Evolutionary conservation across 1,140 invertebrate genomes (phyloP).

Genomic region (Drosophila lini): DNA sequence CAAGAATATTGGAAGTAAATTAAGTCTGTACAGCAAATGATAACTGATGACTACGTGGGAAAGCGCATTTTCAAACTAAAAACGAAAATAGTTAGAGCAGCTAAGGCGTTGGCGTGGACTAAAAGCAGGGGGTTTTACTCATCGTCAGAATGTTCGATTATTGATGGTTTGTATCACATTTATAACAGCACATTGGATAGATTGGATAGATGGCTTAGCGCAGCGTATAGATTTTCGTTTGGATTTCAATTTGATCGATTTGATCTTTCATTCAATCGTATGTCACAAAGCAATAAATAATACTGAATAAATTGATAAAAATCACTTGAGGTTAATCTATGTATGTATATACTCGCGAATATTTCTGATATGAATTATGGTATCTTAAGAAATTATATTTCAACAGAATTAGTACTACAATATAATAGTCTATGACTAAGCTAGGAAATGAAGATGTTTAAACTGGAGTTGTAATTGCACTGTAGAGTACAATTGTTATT

Average conservation of each 20-base stretch:
- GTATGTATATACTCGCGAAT: conserved; percentile 11
- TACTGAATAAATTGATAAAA: conserved; percentile 76
- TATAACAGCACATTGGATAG: conserved; percentile 21
- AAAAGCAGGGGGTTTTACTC: conserved; percentile 31
- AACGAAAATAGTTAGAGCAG: conserved; percentile 26
- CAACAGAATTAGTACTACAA: conserved; percentile 14
- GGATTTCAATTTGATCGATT: conserved; percentile 13
- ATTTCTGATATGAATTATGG: conserved; percentile 21
- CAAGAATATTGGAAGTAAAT: conserved; percentile 27
- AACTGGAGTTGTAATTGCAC: conserved; percentile 12
- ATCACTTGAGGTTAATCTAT: conserved; percentile 58
- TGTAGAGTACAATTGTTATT: background rate
- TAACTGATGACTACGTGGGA: conserved; percentile 11
- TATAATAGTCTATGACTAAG: conserved; percentile 9
- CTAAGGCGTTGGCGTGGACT: conserved; percentile 24
- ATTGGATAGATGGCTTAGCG: conserved; percentile 19
- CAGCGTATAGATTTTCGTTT: conserved; percentile 28
- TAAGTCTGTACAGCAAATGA: conserved; percentile 42
- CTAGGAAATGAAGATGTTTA: conserved; percentile 7
- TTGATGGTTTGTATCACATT: conserved; percentile 10
- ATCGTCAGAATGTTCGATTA: conserved; percentile 15
- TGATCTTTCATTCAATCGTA: conserved; percentile 18
- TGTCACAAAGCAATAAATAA: conserved; percentile 72
- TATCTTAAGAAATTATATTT: conserved; percentile 18
- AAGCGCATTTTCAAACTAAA: conserved; percentile 14